phyloP scores from a whole-genome alignment of 2,113 vertebrate genomes.

The Natator depressus region DNA sequence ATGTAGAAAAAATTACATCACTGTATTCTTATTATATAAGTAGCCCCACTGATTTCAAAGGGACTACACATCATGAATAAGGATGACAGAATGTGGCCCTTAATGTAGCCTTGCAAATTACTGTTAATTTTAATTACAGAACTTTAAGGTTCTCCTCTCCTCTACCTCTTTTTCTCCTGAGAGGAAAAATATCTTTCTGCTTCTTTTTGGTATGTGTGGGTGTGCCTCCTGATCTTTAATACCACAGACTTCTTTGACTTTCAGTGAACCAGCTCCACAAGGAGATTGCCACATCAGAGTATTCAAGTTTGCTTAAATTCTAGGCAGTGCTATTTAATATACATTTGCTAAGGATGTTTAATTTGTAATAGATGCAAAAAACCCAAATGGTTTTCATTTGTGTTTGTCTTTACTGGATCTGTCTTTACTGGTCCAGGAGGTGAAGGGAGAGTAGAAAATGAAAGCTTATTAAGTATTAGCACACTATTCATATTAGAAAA shows the following conservation, averaged over 20 bases:
- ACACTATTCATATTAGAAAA: conserved; percentile 82
- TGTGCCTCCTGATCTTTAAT: conserved; percentile 25
- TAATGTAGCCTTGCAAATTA: neutral
- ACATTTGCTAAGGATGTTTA: conserved; percentile 59
- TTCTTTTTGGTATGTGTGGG: neutral
- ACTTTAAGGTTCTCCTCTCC: neutral
- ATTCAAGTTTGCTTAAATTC: conserved; percentile 63
- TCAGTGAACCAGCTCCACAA: conserved; percentile 57
- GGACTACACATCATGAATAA: neutral
- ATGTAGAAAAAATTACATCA: neutral
- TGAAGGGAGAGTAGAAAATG: conserved; percentile 81
- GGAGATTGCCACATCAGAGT: conserved; percentile 66
- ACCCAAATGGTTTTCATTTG: conserved; percentile 71
- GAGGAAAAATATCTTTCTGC: accelerated
- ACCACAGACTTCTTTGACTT: conserved; percentile 50
- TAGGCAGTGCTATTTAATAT: conserved; percentile 66
- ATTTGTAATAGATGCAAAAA: conserved; percentile 67
- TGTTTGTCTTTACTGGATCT: conserved; percentile 77
- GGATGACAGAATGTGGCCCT: neutral
- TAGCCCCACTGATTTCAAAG: neutral
- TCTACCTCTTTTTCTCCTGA: neutral
- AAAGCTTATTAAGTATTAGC: conserved; percentile 84
- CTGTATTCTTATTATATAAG: neutral
- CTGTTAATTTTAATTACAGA: neutral
- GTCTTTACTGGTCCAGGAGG: conserved; percentile 75